Percentiles rank a stretch among this genome's conserved stretches.
Evolutionary conservation across 1,140 invertebrate species (phyloP).

Genomic region (Metaphire vulgaris): DNA sequence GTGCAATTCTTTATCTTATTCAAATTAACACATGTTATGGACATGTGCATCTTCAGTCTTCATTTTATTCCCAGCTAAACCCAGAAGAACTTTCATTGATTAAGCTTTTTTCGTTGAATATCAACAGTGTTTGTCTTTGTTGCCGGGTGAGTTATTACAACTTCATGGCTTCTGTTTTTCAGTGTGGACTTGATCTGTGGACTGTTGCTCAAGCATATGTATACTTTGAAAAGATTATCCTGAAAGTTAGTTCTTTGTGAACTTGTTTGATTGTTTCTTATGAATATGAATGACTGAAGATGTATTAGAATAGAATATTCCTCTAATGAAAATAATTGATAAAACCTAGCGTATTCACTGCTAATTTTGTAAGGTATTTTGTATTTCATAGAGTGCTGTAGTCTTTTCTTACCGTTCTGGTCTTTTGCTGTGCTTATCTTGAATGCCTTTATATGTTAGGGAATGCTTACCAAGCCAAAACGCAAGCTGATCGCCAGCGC

Average conservation of each 20-base stretch:
- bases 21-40: not conserved
- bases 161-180: conserved; percentile 34
- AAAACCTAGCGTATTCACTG: not conserved
- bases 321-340: not conserved
- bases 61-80: not conserved
- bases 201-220: conserved; percentile 93
- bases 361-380: not conserved
- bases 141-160: not conserved
- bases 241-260: conserved; percentile 58
- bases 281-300: not conserved
- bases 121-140: not conserved
- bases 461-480: conserved; percentile 89
- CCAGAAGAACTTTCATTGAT: not conserved
- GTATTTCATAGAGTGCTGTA: not conserved
- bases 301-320: not conserved
- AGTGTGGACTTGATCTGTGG: conserved; percentile 73
- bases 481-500: conserved; percentile 90
- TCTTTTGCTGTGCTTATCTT: conserved; percentile 8
- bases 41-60: not conserved
- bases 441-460: conserved; percentile 36
- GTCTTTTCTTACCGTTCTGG: not conserved
- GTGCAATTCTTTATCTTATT: not conserved
- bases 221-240: conserved; percentile 92
- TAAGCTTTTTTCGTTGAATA: not conserved
- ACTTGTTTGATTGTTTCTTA: not conserved